Conservation (phyloP, 2,797 vertebrate species). For the Coendou prehensilis region DNA sequence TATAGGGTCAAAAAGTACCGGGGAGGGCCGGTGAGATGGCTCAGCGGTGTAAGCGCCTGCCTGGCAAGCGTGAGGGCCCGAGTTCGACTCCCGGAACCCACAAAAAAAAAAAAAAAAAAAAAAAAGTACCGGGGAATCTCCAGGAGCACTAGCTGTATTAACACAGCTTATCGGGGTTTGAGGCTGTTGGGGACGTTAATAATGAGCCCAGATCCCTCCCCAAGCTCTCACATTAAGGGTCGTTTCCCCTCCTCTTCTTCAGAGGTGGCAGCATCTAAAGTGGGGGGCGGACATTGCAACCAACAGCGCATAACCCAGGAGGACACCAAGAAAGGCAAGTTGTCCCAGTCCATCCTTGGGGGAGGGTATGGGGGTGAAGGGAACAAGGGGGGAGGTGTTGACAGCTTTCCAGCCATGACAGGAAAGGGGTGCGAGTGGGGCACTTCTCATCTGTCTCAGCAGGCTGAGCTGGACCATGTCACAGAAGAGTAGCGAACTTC, state of each 20-base stretch:
- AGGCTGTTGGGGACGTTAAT: neutral
- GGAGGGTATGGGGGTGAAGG: neutral
- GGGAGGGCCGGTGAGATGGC: neutral
- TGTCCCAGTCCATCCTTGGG: neutral
- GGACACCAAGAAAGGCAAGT: neutral
- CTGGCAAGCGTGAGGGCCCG: too few relatives aligned
- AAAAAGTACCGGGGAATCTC: neutral
- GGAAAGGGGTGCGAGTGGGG: neutral
- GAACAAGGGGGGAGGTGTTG: neutral
- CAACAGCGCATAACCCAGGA: neutral
- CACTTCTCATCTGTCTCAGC: neutral
- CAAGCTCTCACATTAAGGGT: neutral
- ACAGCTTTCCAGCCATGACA: neutral
- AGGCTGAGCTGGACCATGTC: too few relatives aligned
- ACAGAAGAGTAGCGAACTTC: neutral
- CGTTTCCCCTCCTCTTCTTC: neutral
- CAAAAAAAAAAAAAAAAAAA: too few relatives aligned
- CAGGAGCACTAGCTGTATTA: neutral
- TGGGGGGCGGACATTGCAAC: neutral
- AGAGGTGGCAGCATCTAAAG: neutral
- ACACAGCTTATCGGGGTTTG: neutral
- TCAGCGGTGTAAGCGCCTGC: too few relatives aligned
- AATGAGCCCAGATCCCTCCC: neutral
- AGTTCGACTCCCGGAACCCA: too few relatives aligned
- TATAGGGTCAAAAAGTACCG: neutral